Conservation (phyloP, 2,113 vertebrate genomes). For the Aepyceros melampus region DNA sequence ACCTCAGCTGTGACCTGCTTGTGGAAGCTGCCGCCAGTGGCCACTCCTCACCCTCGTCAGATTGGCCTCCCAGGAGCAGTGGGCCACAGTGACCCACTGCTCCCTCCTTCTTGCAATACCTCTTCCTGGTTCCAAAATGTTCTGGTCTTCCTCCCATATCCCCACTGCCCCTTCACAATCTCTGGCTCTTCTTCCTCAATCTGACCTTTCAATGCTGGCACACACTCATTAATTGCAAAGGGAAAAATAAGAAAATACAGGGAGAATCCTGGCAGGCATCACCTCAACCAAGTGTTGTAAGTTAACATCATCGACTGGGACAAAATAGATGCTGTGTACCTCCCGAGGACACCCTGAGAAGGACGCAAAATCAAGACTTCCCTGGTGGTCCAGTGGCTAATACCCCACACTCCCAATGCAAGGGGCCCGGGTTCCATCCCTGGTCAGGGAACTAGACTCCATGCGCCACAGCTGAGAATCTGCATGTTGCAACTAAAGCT, state of each 20-base stretch:
- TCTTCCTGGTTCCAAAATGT: background rate
- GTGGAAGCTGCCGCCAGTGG: background rate
- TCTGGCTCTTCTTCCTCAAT: background rate
- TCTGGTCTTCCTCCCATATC: background rate
- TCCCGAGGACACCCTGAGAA: background rate
- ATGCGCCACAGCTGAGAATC: background rate
- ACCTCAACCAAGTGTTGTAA: background rate
- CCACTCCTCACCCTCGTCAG: background rate
- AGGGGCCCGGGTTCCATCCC: background rate
- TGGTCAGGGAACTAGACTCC: background rate
- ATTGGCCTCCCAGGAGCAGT: background rate
- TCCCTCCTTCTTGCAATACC: background rate
- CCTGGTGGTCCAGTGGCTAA: background rate
- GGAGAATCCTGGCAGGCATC: background rate
- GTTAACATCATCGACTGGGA: background rate
- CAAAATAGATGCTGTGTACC: fast-evolving
- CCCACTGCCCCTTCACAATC: background rate
- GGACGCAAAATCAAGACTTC: fast-evolving
- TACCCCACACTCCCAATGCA: background rate
- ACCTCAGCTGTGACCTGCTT: background rate
- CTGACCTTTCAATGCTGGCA: background rate
- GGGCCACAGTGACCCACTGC: background rate
- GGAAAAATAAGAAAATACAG: background rate
- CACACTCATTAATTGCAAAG: background rate
- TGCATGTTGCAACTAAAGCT: background rate